Evolutionary conservation across 2,113 vertebrate species (phyloP).

Genomic region (Hemiprocne comata): DNA sequence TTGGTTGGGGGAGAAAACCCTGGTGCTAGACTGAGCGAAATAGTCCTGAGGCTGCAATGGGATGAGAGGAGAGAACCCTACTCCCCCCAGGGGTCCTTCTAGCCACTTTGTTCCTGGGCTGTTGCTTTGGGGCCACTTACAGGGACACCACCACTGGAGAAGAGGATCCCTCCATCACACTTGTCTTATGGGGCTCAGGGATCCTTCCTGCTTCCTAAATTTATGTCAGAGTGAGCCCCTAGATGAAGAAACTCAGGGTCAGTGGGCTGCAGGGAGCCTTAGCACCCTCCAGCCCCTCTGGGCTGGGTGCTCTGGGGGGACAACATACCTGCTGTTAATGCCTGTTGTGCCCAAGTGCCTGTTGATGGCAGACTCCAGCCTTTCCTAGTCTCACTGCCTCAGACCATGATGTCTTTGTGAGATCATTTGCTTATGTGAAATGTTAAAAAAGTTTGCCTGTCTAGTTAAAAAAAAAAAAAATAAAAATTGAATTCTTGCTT

Average conservation of each 20-base stretch:
- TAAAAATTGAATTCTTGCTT: neutral
- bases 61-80: neutral
- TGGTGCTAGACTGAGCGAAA: neutral
- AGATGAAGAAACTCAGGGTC: neutral
- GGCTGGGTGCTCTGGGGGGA: neutral
- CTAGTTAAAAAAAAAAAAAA: neutral
- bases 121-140: neutral
- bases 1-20: neutral
- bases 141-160: neutral
- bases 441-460: neutral
- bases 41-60: neutral
- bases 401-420: neutral
- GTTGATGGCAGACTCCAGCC: fast-evolving
- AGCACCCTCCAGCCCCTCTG: neutral
- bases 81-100: neutral
- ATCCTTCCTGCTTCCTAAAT: neutral
- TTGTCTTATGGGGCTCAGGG: neutral
- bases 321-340: fast-evolving
- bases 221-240: neutral
- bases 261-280: neutral
- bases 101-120: fast-evolving
- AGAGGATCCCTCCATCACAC: neutral
- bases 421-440: fast-evolving
- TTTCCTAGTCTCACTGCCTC: neutral
- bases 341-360: neutral